Evolutionary conservation across 2,888 invertebrate species (phyloP).

Genomic region (Xestia ashworthii): DNA sequence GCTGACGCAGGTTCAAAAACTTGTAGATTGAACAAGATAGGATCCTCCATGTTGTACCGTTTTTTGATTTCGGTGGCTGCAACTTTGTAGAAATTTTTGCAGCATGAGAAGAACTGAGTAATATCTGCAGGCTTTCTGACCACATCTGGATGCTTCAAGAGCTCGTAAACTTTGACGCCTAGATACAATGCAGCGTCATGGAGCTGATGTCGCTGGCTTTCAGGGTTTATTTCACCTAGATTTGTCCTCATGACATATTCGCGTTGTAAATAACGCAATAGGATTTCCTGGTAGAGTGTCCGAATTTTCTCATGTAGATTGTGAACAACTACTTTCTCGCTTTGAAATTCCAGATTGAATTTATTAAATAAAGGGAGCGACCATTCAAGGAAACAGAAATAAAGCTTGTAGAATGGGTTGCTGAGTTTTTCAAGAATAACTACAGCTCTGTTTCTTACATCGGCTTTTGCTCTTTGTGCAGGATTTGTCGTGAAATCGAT

Average conservation of each 20-base stretch:
- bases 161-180: background rate
- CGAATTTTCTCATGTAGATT: background rate
- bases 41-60: conserved; percentile 7
- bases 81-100: background rate
- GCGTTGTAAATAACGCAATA: background rate
- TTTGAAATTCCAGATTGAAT: too few relatives aligned
- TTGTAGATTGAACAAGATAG: background rate
- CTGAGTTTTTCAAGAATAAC: too few relatives aligned
- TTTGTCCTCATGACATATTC: background rate
- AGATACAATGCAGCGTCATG: conserved; percentile 1
- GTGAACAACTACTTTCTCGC: background rate
- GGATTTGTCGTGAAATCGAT: too few relatives aligned
- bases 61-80: conserved; percentile 5
- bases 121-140: background rate
- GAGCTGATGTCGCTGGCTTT: background rate
- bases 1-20: conserved; percentile 10
- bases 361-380: too few relatives aligned
- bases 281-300: background rate
- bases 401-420: too few relatives aligned
- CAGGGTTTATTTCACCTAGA: background rate
- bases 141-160: conserved; percentile 8
- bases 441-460: too few relatives aligned
- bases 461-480: too few relatives aligned
- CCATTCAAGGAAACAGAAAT: too few relatives aligned
- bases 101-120: conserved; percentile 3